Evolutionary conservation across 2,113 vertebrate species (phyloP).

Genomic region (Phyllopteryx taeniolatus): DNA sequence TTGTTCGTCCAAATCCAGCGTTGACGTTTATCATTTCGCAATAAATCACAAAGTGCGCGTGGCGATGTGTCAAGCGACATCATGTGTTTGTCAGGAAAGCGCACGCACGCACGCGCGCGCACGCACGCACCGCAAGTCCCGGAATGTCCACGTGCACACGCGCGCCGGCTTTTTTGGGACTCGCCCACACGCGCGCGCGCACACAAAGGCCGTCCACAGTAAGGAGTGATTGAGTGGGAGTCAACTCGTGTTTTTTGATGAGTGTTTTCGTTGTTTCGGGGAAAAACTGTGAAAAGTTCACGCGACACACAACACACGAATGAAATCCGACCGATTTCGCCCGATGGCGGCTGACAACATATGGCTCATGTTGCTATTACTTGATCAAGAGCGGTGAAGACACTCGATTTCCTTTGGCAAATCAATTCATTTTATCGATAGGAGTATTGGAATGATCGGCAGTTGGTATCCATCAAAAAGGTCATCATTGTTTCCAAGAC

Average conservation of each 20-base stretch:
- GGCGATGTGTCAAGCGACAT: background rate
- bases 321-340: too few species aligned
- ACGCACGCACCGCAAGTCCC: background rate
- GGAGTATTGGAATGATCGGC: too few species aligned
- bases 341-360: too few species aligned
- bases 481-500: too few species aligned
- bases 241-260: background rate
- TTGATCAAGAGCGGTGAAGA: too few species aligned
- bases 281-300: too few species aligned
- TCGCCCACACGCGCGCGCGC: background rate
- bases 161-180: background rate
- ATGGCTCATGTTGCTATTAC: too few species aligned
- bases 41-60: background rate
- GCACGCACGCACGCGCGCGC: background rate
- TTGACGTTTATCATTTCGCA: too few species aligned
- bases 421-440: too few species aligned
- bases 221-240: background rate
- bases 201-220: background rate
- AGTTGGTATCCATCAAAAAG: too few species aligned
- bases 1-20: too few species aligned
- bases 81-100: conserved; percentile 5
- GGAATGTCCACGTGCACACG: conserved; percentile 1
- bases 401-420: too few species aligned
- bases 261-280: background rate
- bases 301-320: background rate